phyloP scores from a whole-genome alignment of 37 sponge, comb jelly and placozoan genomes.

The Ephydatia muelleri region DNA sequence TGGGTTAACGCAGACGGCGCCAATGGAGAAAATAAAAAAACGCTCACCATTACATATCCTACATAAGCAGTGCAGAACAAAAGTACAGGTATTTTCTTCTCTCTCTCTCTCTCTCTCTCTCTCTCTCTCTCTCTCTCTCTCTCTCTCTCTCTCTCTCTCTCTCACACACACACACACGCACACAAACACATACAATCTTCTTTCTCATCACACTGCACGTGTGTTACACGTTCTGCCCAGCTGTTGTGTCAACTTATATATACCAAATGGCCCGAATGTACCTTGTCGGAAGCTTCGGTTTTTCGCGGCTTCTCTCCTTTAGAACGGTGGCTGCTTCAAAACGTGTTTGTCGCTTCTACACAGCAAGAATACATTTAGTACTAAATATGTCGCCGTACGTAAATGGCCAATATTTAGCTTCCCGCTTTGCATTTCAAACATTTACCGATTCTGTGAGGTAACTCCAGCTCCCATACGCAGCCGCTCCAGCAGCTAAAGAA shows the following conservation, averaged over 20 bases:
- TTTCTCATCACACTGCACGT: not conserved
- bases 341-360: not conserved
- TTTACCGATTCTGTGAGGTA: not conserved
- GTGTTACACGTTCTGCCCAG: not conserved
- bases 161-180: not conserved
- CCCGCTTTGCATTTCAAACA: not conserved
- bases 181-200: not conserved
- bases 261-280: too few relatives aligned
- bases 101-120: not conserved
- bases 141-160: not conserved
- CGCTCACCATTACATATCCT: too few relatives aligned
- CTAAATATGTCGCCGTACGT: too few relatives aligned
- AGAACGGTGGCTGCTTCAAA: not conserved
- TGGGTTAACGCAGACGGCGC: conserved; percentile 6
- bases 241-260: too few relatives aligned
- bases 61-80: too few relatives aligned
- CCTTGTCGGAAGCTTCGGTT: not conserved
- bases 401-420: too few relatives aligned
- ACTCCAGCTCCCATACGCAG: conserved; percentile 4
- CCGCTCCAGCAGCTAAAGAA: conserved; percentile 32
- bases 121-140: not conserved
- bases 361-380: not conserved
- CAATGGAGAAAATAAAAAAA: not conserved
- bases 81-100: too few relatives aligned
- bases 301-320: not conserved